Evolutionary conservation across 2,888 invertebrate genomes (phyloP).

Genomic region (Ellobium chinense): DNA sequence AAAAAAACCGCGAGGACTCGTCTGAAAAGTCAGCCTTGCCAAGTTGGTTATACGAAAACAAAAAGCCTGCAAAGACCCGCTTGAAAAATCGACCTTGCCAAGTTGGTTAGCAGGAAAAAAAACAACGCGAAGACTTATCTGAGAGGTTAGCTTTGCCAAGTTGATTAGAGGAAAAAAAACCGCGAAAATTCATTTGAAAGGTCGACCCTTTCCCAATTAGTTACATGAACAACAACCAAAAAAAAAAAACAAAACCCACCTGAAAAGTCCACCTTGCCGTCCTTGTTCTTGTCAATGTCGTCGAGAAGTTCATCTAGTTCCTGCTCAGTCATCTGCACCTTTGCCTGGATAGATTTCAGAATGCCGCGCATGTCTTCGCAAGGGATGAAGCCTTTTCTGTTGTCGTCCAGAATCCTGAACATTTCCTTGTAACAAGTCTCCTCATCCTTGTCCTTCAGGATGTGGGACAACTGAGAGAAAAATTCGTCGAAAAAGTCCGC

Average conservation of each 20-base stretch:
- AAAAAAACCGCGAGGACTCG: no score
- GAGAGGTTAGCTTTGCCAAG: no score
- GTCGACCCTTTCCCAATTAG: no score
- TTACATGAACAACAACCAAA: no score
- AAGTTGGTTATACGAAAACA: no score
- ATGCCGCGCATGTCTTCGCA: constrained; percentile 48
- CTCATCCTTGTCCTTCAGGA: constrained; percentile 51
- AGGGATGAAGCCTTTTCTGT: constrained; percentile 49
- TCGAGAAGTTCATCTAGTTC: constrained; percentile 52
- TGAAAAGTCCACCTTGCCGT: constrained; percentile 52
- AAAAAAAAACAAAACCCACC: constrained; percentile 37
- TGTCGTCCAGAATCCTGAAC: constrained; percentile 52
- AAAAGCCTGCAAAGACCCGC: no score
- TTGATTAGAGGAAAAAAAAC: no score
- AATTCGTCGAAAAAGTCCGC: constrained; percentile 53
- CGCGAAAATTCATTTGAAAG: no score
- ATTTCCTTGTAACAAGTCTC: constrained; percentile 56
- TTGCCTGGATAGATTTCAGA: constrained; percentile 45
- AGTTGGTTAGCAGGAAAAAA: no score
- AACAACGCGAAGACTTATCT: no score
- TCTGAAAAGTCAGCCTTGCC: no score
- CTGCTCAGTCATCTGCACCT: constrained; percentile 53
- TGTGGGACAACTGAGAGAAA: constrained; percentile 49
- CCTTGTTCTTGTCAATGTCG: constrained; percentile 54
- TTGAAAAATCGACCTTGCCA: no score